Evolutionary conservation across 2,113 vertebrate species (phyloP).

Genomic region (Lagopus leucura): DNA sequence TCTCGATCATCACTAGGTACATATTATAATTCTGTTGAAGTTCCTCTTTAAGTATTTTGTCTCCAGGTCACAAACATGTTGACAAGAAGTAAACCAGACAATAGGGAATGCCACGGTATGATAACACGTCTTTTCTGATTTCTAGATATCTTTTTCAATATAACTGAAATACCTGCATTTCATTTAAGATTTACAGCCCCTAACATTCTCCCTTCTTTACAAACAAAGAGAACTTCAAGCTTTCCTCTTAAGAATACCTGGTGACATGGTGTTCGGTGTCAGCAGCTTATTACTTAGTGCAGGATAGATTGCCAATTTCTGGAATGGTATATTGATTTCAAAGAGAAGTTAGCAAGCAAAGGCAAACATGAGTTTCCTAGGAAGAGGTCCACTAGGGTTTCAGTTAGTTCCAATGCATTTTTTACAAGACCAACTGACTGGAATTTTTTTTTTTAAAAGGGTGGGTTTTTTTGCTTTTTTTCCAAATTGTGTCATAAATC

Average conservation of each 20-base stretch:
- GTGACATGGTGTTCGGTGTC: background rate
- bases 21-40: background rate
- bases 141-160: background rate
- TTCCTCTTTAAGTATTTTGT: background rate
- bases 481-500: background rate
- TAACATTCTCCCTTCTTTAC: background rate
- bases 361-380: background rate
- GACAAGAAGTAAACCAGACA: background rate
- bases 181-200: background rate
- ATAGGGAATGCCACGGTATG: background rate
- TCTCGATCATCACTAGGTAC: background rate
- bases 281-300: no score
- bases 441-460: background rate
- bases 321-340: background rate
- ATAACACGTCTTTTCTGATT: background rate
- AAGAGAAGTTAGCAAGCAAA: background rate
- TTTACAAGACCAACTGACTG: background rate
- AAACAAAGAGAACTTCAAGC: background rate
- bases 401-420: background rate
- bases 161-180: background rate
- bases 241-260: background rate
- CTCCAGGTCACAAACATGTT: rapidly evolving
- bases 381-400: background rate
- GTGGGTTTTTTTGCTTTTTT: background rate
- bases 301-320: background rate